Base-by-base conservation (phyloP, 2,797 vertebrate genomes). In the Crocidura indochinensis region DNA sequence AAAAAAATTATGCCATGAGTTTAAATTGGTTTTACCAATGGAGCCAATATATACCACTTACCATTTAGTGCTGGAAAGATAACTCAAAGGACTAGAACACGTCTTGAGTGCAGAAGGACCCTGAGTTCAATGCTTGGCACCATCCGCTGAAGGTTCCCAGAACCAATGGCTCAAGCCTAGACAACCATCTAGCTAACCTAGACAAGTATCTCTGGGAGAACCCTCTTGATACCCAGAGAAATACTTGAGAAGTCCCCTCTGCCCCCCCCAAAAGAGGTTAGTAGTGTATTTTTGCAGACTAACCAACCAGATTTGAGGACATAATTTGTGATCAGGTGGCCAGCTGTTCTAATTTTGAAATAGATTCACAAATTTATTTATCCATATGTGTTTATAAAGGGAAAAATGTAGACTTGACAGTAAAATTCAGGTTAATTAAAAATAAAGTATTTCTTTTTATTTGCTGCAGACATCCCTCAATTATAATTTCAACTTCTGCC, bases 281-380 rank as follows among this genome's bases (percentile, higher is more conserved):
- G 51, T 38, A 46, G 1, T 31, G 67, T 24, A 27, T 29, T 64
- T 91, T 84, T 94, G 82, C 20, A 73, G 69, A 77, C 56, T 27
- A 60, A n/a, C 46, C 51, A 14, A n/a, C 31, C 26, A 29, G n/a
- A 67, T 17, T 64, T 77, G 29, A 38, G 53, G 92, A 19, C 6
- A 26, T 44, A 65, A 22, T 17, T 76, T 84, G 22, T 73, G 65
- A 51, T 19, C 53, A 51, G 6, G 4, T 12, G 79, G 68, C 49
- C 29, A 14, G 8, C 26, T 90, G 56, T n/a, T 79, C 27, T 73
- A 15, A 69, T 73, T 79, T 27, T 62, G 27, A 19, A 80, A 83
- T 84, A 84, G 76, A 86, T 71, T 56, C 51, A 53, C 15, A n/a
- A 92, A 49, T 60, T 92, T 15, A 68, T 88, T 17, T 87, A 81